These are phyloP conservation scores for Papilio helenus DNA, from an alignment of 1,140 invertebrate species.

Conservation along the genomic window DNA sequence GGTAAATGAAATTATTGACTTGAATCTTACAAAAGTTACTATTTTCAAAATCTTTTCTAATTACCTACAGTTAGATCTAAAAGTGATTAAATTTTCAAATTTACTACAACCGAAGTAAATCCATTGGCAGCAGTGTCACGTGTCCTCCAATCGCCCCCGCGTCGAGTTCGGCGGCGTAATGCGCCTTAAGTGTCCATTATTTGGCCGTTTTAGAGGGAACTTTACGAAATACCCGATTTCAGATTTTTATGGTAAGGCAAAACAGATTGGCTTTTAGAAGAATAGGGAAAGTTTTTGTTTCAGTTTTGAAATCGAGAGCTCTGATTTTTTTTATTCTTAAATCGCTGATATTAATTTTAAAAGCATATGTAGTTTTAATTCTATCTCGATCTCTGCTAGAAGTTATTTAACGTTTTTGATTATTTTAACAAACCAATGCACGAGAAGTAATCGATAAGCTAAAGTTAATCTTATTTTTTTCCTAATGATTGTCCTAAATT, in stretches of 20 bases:
- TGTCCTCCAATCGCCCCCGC: slow-evolving; percentile 24
- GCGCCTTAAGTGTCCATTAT: slow-evolving; percentile 37
- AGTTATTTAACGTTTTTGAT: no score
- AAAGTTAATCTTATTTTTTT: no score
- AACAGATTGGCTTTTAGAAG: neutral
- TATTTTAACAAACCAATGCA: no score
- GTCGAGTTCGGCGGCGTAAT: slow-evolving; percentile 10
- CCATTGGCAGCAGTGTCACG: slow-evolving; percentile 24
- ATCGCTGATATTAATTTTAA: no score
- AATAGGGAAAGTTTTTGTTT: neutral
- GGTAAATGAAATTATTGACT: no score
- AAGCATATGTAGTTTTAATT: no score
- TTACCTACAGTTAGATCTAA: neutral
- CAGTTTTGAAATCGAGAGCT: neutral
- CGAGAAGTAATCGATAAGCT: no score
- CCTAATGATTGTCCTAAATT: no score
- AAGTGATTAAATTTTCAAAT: neutral
- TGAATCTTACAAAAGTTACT: no score
- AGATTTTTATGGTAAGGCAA: neutral
- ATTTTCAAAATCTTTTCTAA: neutral
- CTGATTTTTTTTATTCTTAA: no score
- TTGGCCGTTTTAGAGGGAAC: slow-evolving; percentile 23
- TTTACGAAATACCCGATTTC: slow-evolving; percentile 23
- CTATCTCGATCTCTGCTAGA: no score
- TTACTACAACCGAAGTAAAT: slow-evolving; percentile 11